Percentiles rank a stretch among this genome's conserved stretches.
phyloP scores from a whole-genome alignment of 2,888 invertebrate genomes.

The Cosmopolites sordidus region DNA sequence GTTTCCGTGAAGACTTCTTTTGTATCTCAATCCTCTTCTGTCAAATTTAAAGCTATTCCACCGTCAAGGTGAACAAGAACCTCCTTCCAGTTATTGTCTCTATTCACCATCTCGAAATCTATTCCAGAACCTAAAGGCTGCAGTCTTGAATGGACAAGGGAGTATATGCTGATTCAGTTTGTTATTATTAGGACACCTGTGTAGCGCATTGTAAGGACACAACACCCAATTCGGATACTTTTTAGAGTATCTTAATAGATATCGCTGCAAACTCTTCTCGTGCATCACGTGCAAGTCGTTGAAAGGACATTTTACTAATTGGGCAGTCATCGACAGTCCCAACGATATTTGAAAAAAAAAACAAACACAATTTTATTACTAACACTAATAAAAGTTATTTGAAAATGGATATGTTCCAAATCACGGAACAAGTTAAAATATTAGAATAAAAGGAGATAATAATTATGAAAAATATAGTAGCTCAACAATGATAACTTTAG shows the following conservation, averaged over 20 bases:
- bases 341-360: no score
- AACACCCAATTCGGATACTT: conserved; percentile 38
- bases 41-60: conserved; percentile 31
- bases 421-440: no score
- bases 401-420: no score
- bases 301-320: conserved; percentile 40
- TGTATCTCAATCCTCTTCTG: conserved; percentile 38
- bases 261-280: conserved; percentile 37
- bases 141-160: conserved; percentile 5
- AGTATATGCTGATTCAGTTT: conserved; percentile 1
- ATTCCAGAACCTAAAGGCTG: conserved; percentile 5
- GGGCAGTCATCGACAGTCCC: conserved; percentile 10
- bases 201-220: conserved; percentile 43
- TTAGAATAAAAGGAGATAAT: no score
- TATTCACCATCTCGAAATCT: conserved; percentile 12
- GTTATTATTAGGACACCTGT: conserved; percentile 36
- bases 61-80: conserved; percentile 29
- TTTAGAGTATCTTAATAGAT: conserved; percentile 42
- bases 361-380: no score
- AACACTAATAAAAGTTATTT: no score
- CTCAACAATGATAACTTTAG: no score
- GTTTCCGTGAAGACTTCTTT: no score
- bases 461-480: no score
- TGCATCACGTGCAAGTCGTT: conserved; percentile 39
- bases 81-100: conserved; percentile 5